Conservation (phyloP, 2,113 vertebrate species). For the Tupaia chinensis region DNA sequence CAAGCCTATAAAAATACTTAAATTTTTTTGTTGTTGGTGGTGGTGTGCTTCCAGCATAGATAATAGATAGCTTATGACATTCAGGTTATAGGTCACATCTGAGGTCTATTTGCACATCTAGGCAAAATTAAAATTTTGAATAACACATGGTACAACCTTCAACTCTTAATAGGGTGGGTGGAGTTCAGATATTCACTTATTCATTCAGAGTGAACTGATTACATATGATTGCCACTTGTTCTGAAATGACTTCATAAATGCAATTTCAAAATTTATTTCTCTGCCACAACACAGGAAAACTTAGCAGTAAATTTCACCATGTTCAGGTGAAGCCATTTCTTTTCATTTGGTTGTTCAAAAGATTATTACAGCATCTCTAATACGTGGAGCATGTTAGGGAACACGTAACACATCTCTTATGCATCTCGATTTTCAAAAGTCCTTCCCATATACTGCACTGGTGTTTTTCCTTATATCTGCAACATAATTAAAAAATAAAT, state of each 20-base stretch:
- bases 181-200: conserved; percentile 46
- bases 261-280: conserved; percentile 65
- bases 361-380: conserved; percentile 42
- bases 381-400: conserved; percentile 19
- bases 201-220: conserved; percentile 56
- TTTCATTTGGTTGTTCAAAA: conserved; percentile 45
- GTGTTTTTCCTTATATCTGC: conserved; percentile 26
- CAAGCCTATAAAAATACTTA: conserved; percentile 11
- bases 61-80: conserved; percentile 50
- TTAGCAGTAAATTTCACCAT: conserved; percentile 44
- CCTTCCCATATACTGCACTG: background rate
- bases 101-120: conserved; percentile 81
- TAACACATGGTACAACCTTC: conserved; percentile 80
- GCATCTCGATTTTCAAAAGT: conserved; percentile 56
- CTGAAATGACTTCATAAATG: conserved; percentile 51
- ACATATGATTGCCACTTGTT: conserved; percentile 47
- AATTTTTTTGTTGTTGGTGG: background rate
- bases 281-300: background rate
- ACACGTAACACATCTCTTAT: background rate
- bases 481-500: conserved; percentile 72
- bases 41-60: conserved; percentile 3
- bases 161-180: conserved; percentile 67
- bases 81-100: conserved; percentile 75
- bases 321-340: conserved; percentile 28
- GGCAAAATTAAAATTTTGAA: conserved; percentile 85